Conservation (phyloP, 1,140 invertebrate species). For the Pseudoatta argentina region DNA sequence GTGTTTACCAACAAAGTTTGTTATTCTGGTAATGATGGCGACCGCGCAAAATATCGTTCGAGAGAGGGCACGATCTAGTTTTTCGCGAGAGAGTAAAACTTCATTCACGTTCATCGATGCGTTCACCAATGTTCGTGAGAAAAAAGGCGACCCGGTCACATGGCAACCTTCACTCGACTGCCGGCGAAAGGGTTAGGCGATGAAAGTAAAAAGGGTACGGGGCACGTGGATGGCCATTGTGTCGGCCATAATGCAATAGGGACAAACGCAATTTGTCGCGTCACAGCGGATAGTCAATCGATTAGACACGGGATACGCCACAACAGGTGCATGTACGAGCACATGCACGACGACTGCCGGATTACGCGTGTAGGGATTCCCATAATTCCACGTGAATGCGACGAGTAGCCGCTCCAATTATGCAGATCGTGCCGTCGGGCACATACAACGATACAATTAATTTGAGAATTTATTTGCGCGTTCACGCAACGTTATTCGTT, state of each 20-base stretch:
- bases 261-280: conserved; percentile 81
- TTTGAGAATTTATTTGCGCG: conserved; percentile 59
- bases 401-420: conserved; percentile 53
- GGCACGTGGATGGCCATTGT: conserved; percentile 53
- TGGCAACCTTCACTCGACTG: conserved; percentile 50
- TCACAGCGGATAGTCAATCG: conserved; percentile 82
- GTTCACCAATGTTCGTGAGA: conserved; percentile 35
- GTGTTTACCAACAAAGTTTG: conserved; percentile 7
- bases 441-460: conserved; percentile 45
- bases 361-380: conserved; percentile 68
- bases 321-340: conserved; percentile 76
- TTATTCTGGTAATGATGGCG: conserved; percentile 4
- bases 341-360: conserved; percentile 54
- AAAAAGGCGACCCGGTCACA: conserved; percentile 45
- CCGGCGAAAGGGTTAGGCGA: conserved; percentile 52
- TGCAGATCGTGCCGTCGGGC: conserved; percentile 38
- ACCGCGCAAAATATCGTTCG: conserved; percentile 14
- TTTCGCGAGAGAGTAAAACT: conserved; percentile 39
- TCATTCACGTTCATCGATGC: conserved; percentile 46
- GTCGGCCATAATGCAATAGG: conserved; percentile 63
- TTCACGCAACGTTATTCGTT: conserved; percentile 42
- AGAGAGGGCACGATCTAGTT: background rate
- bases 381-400: conserved; percentile 65
- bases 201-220: conserved; percentile 15
- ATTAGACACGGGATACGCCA: conserved; percentile 78